These are phyloP conservation scores for Phataginus tricuspis DNA, from an alignment of 2,797 vertebrate genomes.

Conservation along the genomic window DNA sequence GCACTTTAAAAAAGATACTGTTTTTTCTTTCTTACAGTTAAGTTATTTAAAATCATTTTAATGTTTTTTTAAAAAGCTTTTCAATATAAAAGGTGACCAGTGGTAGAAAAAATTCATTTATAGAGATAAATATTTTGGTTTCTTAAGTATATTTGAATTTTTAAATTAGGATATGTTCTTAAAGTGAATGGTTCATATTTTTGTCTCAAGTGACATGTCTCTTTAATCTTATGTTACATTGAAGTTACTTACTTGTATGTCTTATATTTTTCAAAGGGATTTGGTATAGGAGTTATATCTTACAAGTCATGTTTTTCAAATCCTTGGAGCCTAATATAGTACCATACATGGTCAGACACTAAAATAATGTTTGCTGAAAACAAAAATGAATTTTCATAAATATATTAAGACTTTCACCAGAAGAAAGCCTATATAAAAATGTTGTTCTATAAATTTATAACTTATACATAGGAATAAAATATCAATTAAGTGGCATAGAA, in stretches of 20 bases:
- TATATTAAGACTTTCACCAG: neutral
- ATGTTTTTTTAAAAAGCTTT: neutral
- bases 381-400: slow-evolving; percentile 41
- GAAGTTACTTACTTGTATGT: slow-evolving; percentile 40
- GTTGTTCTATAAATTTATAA: neutral
- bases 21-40: neutral
- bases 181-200: neutral
- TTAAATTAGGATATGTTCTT: slow-evolving; percentile 8
- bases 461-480: slow-evolving; percentile 11
- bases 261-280: slow-evolving; percentile 2
- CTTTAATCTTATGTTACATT: neutral
- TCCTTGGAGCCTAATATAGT: neutral
- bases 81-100: neutral
- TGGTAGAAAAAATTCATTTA: neutral
- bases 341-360: neutral
- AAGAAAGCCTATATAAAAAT: neutral
- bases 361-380: slow-evolving; percentile 19
- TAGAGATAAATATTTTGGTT: slow-evolving; percentile 29
- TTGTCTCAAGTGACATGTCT: neutral
- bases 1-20: neutral
- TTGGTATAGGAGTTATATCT: neutral
- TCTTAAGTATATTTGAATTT: slow-evolving; percentile 39
- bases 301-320: neutral
- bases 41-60: slow-evolving; percentile 47
- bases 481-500: neutral